phyloP scores from a whole-genome alignment of 92 coral and sea anemone genomes.

The Actinostola sp. region DNA sequence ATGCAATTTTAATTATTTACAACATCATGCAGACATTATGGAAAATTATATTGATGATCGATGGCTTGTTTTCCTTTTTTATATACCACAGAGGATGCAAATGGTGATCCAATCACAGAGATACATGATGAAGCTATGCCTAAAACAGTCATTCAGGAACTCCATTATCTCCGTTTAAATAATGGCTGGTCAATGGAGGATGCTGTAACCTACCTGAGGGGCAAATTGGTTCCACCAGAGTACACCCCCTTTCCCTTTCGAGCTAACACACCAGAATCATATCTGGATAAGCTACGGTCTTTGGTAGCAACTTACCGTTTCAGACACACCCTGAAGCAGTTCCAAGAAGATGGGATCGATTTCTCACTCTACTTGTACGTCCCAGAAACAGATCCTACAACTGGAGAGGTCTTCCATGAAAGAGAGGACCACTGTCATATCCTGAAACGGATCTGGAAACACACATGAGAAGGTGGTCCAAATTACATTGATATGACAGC shows the following conservation, averaged over 20 bases:
- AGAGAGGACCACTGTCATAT: slow-evolving; percentile 66
- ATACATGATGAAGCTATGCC: slow-evolving; percentile 53
- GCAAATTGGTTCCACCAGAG: slow-evolving; percentile 57
- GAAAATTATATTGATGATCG: too few relatives aligned
- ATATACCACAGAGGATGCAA: too few relatives aligned
- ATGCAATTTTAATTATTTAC: too few relatives aligned
- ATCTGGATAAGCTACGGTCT: slow-evolving; percentile 47
- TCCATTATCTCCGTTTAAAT: slow-evolving; percentile 17
- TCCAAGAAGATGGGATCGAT: slow-evolving; percentile 18
- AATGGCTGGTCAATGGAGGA: slow-evolving; percentile 46
- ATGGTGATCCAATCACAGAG: slow-evolving; percentile 43
- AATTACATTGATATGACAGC: slow-evolving; percentile 42
- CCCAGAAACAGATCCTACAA: slow-evolving; percentile 48
- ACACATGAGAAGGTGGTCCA: slow-evolving; percentile 47
- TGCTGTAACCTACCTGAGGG: slow-evolving; percentile 52
- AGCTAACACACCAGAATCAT: slow-evolving; percentile 31
- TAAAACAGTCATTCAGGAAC: slow-evolving; percentile 21
- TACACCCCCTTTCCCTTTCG: slow-evolving; percentile 57
- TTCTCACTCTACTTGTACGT: slow-evolving; percentile 32
- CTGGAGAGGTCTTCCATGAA: slow-evolving; percentile 46
- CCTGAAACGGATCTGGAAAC: slow-evolving; percentile 41
- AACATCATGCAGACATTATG: too few relatives aligned
- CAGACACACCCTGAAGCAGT: slow-evolving; percentile 13
- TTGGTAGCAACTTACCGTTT: slow-evolving; percentile 54
- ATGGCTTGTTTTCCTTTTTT: too few relatives aligned